A percentile compares a stretch with the other conserved stretches of the same genome.
Conservation (phyloP, 2,888 invertebrate genomes). For the Lathronympha strigana region DNA sequence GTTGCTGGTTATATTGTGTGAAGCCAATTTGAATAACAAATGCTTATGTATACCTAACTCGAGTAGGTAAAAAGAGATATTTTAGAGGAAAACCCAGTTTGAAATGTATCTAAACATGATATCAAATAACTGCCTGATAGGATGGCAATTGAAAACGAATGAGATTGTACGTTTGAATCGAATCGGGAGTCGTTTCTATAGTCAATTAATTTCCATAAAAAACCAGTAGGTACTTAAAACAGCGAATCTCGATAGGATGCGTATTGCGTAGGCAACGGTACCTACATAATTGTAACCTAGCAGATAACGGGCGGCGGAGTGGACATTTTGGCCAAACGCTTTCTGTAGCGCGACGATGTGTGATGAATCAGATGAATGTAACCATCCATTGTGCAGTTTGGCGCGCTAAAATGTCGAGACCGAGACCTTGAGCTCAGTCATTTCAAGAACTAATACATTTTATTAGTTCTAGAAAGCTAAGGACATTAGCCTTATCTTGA, state of each 20-base stretch:
- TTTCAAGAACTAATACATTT: no score
- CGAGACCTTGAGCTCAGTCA: not conserved
- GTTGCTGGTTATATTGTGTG: not conserved
- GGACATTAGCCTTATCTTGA: not conserved
- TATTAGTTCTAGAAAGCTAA: no score
- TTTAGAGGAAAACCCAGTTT: not conserved
- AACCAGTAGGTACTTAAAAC: constrained; percentile 2
- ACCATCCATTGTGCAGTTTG: not conserved
- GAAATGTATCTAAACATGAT: not conserved
- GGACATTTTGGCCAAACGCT: constrained; percentile 30
- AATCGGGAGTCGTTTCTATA: not conserved
- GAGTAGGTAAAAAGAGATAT: constrained; percentile 2
- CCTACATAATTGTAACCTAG: constrained; percentile 31
- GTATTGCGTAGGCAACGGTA: constrained; percentile 26
- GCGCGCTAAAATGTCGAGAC: constrained; percentile 3
- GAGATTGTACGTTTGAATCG: not conserved
- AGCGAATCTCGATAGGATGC: constrained; percentile 24
- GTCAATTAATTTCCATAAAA: constrained; percentile 1
- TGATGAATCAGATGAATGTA: not conserved
- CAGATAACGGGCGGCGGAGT: constrained; percentile 32
- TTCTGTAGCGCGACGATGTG: not conserved
- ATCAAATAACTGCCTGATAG: constrained; percentile 12
- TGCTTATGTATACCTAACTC: not conserved
- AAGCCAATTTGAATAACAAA: not conserved
- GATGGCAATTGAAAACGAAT: not conserved